These are phyloP conservation scores for Timema podura DNA, from an alignment of 2,888 invertebrate genomes.

Conservation along the genomic window DNA sequence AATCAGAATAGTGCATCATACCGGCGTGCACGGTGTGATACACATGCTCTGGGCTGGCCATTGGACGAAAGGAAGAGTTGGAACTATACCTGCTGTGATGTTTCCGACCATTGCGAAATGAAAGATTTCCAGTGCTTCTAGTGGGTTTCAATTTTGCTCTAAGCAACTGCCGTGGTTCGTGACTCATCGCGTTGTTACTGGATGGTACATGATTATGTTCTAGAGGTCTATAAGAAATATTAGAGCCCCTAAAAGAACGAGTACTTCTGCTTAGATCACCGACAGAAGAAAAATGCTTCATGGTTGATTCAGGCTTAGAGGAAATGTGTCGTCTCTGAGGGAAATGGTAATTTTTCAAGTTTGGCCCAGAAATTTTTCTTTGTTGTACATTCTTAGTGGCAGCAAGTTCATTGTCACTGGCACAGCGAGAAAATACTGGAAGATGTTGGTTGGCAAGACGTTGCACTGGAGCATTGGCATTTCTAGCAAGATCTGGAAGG, in stretches of 20 bases:
- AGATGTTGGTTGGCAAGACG: too few relatives aligned
- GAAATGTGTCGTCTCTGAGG: too few relatives aligned
- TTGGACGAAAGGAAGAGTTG: neutral
- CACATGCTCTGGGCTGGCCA: slow-evolving; percentile 18
- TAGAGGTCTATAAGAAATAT: slow-evolving; percentile 42
- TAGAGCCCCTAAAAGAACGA: neutral
- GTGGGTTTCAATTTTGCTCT: slow-evolving; percentile 44
- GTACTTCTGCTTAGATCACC: neutral
- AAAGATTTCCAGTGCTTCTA: slow-evolving; percentile 44
- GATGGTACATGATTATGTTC: slow-evolving; percentile 1
- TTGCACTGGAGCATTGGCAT: too few relatives aligned
- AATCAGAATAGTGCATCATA: slow-evolving; percentile 25
- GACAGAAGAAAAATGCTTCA: slow-evolving; percentile 10
- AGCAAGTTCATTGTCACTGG: too few relatives aligned
- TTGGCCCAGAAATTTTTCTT: too few relatives aligned
- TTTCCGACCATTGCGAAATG: slow-evolving; percentile 14
- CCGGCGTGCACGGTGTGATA: slow-evolving; percentile 47
- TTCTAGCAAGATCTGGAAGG: too few relatives aligned
- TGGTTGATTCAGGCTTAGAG: neutral
- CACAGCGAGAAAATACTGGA: too few relatives aligned
- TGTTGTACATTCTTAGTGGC: too few relatives aligned
- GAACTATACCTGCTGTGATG: neutral
- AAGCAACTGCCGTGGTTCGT: slow-evolving; percentile 17
- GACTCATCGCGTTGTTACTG: slow-evolving; percentile 3
- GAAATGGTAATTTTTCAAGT: too few relatives aligned